phyloP scores from a whole-genome alignment of 1,140 invertebrate genomes.

The Tetraneura akinire region DNA sequence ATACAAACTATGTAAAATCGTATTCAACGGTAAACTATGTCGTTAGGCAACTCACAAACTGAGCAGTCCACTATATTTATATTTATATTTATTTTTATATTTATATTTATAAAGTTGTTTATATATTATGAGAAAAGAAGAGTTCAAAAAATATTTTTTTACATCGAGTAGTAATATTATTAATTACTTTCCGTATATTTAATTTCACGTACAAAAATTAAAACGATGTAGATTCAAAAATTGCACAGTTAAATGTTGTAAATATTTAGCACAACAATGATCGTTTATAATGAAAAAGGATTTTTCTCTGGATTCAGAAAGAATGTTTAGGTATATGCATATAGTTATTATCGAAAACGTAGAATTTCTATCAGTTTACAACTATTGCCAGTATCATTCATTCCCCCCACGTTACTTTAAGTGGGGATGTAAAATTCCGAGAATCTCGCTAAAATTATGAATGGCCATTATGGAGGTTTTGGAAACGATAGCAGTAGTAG shows the following conservation, averaged over 20 bases:
- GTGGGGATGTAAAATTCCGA: too few relatives aligned
- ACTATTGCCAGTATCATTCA: too few relatives aligned
- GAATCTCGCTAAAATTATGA: background rate
- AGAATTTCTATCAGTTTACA: background rate
- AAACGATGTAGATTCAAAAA: too few relatives aligned
- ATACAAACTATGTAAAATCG: background rate
- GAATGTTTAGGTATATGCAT: background rate
- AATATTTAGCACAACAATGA: too few relatives aligned
- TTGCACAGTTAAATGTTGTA: too few relatives aligned
- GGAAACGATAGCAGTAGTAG: background rate
- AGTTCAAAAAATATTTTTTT: too few relatives aligned
- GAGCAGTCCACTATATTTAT: conserved; percentile 11
- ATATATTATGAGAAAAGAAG: too few relatives aligned
- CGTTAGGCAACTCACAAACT: conserved; percentile 2
- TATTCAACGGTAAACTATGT: conserved; percentile 3
- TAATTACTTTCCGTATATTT: too few relatives aligned
- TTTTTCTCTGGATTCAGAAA: background rate
- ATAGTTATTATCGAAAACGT: background rate
- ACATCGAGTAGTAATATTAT: too few relatives aligned
- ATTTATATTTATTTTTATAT: too few relatives aligned
- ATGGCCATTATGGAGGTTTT: background rate
- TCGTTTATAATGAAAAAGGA: background rate
- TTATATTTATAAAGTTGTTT: conserved; percentile 5
- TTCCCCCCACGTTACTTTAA: background rate
- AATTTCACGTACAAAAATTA: too few relatives aligned